Conservation (phyloP, 2,888 invertebrate species). For the Blastobasis lacticolella region DNA sequence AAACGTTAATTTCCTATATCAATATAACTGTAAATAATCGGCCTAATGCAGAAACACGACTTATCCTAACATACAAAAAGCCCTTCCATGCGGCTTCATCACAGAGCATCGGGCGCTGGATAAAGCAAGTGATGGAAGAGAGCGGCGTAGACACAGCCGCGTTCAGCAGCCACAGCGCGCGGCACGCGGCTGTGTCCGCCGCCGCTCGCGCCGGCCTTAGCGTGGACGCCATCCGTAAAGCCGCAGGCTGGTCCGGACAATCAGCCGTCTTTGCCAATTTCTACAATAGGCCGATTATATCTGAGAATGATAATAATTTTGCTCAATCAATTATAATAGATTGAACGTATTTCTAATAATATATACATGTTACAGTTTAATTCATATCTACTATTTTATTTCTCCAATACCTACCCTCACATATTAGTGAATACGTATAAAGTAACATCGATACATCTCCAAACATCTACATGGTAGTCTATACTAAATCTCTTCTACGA, state of each 20-base stretch:
- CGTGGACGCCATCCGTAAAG: not conserved
- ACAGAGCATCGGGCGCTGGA: slow-evolving; percentile 10
- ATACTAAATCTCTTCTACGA: not conserved
- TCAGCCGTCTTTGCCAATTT: not conserved
- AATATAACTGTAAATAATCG: not conserved
- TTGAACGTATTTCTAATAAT: not conserved
- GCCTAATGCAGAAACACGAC: not conserved
- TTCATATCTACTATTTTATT: too few relatives aligned
- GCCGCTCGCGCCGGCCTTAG: slow-evolving; percentile 2
- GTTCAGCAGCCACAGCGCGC: slow-evolving; percentile 10
- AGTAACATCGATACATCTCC: not conserved
- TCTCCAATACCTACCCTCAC: too few relatives aligned
- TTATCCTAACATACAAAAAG: slow-evolving; percentile 5
- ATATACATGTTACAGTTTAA: not conserved
- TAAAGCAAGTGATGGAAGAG: slow-evolving; percentile 1
- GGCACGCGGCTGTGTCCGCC: slow-evolving; percentile 14
- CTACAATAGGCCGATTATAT: not conserved
- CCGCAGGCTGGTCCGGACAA: not conserved
- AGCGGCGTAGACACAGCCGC: slow-evolving; percentile 4
- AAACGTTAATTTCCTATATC: slow-evolving; percentile 1
- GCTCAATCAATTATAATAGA: not conserved
- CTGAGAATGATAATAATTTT: not conserved
- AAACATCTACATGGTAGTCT: not conserved
- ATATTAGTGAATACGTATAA: not conserved
- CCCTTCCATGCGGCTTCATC: slow-evolving; percentile 5